These are phyloP conservation scores for Selenia dentaria DNA, from an alignment of 2,888 invertebrate species.

Conservation along the genomic window DNA sequence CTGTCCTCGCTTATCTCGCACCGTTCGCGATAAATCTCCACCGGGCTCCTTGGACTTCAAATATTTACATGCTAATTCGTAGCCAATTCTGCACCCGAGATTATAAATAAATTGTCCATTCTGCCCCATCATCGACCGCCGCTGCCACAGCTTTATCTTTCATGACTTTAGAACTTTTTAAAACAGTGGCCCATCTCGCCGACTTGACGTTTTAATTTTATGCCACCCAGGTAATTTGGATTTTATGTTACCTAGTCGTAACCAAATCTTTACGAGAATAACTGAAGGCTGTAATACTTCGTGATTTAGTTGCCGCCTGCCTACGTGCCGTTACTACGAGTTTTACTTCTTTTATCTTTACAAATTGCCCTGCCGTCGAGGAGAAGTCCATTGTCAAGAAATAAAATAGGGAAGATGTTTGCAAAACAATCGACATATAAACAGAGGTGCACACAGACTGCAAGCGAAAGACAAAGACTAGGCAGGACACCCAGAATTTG, in stretches of 20 bases:
- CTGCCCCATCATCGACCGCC: slow-evolving; percentile 66
- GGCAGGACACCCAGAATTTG: slow-evolving; percentile 17
- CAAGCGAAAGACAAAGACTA: neutral
- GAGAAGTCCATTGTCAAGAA: slow-evolving; percentile 28
- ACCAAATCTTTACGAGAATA: slow-evolving; percentile 51
- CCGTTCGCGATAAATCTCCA: slow-evolving; percentile 79
- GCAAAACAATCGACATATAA: slow-evolving; percentile 49
- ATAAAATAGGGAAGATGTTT: slow-evolving; percentile 16
- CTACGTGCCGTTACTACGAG: slow-evolving; percentile 23
- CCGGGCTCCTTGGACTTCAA: slow-evolving; percentile 79
- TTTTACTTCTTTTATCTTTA: slow-evolving; percentile 28
- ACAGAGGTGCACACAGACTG: slow-evolving; percentile 7
- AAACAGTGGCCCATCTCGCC: slow-evolving; percentile 56
- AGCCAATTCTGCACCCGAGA: slow-evolving; percentile 80
- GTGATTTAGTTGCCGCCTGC: slow-evolving; percentile 36
- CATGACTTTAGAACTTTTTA: slow-evolving; percentile 74
- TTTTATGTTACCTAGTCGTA: slow-evolving; percentile 59
- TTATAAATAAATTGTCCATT: slow-evolving; percentile 79
- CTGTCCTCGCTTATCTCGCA: slow-evolving; percentile 75
- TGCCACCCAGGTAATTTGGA: slow-evolving; percentile 66
- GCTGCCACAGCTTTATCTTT: slow-evolving; percentile 75
- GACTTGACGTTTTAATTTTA: slow-evolving; percentile 72
- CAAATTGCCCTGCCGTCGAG: slow-evolving; percentile 25
- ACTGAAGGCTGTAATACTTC: slow-evolving; percentile 44
- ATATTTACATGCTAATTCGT: slow-evolving; percentile 84